These are phyloP conservation scores for Ciconia stormi DNA, from an alignment of 2,113 vertebrate genomes.

Conservation along the genomic window DNA sequence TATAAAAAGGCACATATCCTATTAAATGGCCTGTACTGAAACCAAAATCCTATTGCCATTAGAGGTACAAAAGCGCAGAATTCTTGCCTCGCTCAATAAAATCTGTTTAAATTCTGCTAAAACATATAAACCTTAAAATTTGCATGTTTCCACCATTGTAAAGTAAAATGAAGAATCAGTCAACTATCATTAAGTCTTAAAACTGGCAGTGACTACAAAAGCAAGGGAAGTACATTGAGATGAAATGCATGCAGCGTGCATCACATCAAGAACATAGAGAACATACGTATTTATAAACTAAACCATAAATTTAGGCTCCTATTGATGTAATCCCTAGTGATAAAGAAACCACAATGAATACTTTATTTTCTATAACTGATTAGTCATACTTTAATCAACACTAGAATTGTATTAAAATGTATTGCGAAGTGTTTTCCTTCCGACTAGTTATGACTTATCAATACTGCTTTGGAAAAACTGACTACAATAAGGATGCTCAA, in stretches of 20 bases:
- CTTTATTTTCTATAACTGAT: not conserved
- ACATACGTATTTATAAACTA: accelerated
- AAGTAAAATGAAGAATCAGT: not conserved
- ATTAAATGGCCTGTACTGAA: not conserved
- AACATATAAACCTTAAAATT: not conserved
- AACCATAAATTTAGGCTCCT: not conserved
- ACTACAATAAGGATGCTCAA: not conserved
- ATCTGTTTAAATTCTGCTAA: not conserved
- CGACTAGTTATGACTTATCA: not conserved
- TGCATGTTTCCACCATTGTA: not conserved
- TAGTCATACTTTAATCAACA: not conserved
- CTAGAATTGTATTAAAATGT: not conserved
- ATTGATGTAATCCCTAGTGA: not conserved
- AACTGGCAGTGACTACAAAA: not conserved
- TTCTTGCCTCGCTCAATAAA: not conserved
- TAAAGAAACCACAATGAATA: not conserved
- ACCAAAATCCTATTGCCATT: not conserved
- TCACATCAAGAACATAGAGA: not conserved
- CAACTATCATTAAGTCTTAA: not conserved
- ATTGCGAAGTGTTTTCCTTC: not conserved
- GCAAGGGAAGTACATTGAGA: not conserved
- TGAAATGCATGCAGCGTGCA: not conserved
- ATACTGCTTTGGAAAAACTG: not conserved
- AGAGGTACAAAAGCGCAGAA: not conserved
- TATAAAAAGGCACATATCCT: not conserved